Conservation (phyloP, 1,140 invertebrate species). For the Aphis gossypii region DNA sequence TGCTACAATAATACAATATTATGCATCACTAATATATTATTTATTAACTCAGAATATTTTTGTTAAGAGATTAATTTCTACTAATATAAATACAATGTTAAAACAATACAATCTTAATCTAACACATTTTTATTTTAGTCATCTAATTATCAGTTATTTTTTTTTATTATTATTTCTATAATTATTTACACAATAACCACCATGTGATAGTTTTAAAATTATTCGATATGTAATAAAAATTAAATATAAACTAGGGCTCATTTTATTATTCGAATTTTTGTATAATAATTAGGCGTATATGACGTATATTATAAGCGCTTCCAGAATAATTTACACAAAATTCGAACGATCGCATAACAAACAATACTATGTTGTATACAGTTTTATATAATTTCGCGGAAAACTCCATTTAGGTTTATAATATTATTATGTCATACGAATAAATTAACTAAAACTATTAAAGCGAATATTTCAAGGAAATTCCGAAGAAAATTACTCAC, state of each 20-base stretch:
- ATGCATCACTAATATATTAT: neutral
- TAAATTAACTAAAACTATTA: neutral
- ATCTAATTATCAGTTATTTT: too few relatives aligned
- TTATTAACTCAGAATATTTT: neutral
- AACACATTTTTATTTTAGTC: too few relatives aligned
- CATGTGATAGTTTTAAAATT: too few relatives aligned
- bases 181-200: too few relatives aligned
- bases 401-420: neutral
- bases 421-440: neutral
- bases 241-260: too few relatives aligned
- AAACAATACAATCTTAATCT: too few relatives aligned
- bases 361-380: neutral
- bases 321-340: neutral
- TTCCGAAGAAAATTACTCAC: neutral
- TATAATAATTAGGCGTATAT: too few relatives aligned
- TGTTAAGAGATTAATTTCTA: too few relatives aligned
- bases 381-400: neutral
- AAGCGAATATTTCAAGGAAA: neutral
- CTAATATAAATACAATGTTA: too few relatives aligned
- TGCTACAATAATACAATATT: neutral
- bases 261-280: too few relatives aligned
- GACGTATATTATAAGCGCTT: neutral
- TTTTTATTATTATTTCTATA: too few relatives aligned
- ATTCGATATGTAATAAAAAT: too few relatives aligned
- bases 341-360: neutral